These are phyloP conservation scores for Lithophane socia DNA, from an alignment of 2,888 invertebrate species.

Conservation along the genomic window DNA sequence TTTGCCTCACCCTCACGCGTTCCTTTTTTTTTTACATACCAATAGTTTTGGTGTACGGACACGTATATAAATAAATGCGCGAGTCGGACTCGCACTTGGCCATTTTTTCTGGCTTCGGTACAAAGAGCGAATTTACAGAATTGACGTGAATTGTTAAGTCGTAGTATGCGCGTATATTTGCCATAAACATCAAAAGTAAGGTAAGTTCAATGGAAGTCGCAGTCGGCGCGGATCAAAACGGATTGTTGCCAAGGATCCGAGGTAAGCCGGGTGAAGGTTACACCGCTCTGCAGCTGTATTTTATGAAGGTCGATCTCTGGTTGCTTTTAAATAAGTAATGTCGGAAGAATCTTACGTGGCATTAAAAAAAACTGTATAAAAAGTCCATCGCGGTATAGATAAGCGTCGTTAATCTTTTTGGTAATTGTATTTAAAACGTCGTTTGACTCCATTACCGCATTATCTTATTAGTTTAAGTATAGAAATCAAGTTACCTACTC, in stretches of 20 bases:
- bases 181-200: conserved; percentile 49
- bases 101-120: conserved; percentile 17
- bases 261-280: conserved; percentile 33
- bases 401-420: not conserved
- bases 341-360: not conserved
- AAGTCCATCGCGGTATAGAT: not conserved
- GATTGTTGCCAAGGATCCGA: conserved; percentile 8
- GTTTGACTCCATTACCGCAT: not conserved
- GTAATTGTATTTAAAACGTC: not conserved
- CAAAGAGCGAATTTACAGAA: conserved; percentile 39
- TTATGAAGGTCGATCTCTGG: not conserved
- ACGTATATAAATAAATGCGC: not conserved
- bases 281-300: not conserved
- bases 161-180: conserved; percentile 21
- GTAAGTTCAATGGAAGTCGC: conserved; percentile 11
- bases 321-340: conserved; percentile 8
- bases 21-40: no score
- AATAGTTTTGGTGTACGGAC: conserved; percentile 4
- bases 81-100: not conserved
- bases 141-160: conserved; percentile 49
- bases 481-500: no score
- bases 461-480: no score
- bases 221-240: conserved; percentile 7
- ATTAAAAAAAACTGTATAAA: not conserved
- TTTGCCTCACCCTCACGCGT: no score